These are phyloP conservation scores for Hoplias malabaricus DNA, from an alignment of 2,113 vertebrate species.

Conservation along the genomic window DNA sequence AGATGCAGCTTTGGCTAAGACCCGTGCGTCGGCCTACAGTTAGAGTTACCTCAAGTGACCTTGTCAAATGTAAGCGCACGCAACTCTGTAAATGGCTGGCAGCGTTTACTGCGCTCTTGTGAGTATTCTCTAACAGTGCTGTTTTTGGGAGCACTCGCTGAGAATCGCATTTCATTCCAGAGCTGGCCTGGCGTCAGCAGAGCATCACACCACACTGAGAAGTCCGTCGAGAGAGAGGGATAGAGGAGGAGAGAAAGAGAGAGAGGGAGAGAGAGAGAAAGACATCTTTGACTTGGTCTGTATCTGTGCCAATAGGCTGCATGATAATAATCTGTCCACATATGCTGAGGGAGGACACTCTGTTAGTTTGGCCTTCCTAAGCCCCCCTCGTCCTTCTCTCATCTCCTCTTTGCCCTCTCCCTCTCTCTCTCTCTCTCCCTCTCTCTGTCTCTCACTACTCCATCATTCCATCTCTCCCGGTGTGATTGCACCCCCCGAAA, in stretches of 20 bases:
- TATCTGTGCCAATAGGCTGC: slow-evolving; percentile 28
- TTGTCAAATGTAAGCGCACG: slow-evolving; percentile 33
- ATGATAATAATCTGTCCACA: slow-evolving; percentile 42
- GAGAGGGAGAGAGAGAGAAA: slow-evolving; percentile 22
- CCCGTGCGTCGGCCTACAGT: slow-evolving; percentile 26
- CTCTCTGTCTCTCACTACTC: slow-evolving; percentile 11
- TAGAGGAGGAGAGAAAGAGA: not conserved
- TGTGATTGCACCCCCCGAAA: not conserved
- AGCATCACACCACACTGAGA: slow-evolving; percentile 25
- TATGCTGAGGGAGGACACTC: slow-evolving; percentile 13
- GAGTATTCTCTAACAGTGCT: slow-evolving; percentile 38
- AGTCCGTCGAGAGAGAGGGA: slow-evolving; percentile 25
- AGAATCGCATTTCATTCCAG: slow-evolving; percentile 44
- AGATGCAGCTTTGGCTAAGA: not conserved
- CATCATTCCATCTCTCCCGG: slow-evolving; percentile 26
- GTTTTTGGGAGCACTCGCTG: slow-evolving; percentile 41
- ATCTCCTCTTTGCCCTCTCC: slow-evolving; percentile 6
- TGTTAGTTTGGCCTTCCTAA: slow-evolving; percentile 4
- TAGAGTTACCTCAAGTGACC: slow-evolving; percentile 41
- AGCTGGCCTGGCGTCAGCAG: slow-evolving; percentile 31
- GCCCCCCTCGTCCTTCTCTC: not conserved
- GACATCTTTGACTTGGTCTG: slow-evolving; percentile 44
- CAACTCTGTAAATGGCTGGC: slow-evolving; percentile 44
- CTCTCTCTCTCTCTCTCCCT: slow-evolving; percentile 5
- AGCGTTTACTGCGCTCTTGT: slow-evolving; percentile 18